Evolutionary conservation across 1,140 invertebrate genomes (phyloP), one percentile per base, ranked within the genome.

Genomic region (Lordiphosa stackelbergi): DNA sequence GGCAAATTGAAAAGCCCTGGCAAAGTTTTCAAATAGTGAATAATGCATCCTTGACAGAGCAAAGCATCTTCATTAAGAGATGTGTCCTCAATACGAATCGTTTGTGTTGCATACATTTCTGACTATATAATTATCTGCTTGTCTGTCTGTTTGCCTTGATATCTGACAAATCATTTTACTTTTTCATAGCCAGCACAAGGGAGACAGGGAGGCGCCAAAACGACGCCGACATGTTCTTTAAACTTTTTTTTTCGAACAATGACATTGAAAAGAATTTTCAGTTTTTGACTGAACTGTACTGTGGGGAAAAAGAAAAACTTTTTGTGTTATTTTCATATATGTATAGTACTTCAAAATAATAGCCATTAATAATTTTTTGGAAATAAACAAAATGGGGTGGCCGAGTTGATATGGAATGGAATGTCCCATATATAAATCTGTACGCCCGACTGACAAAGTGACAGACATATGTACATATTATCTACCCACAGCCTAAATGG

Each of bases 181-280:
- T 66, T 73, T 70, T 69, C 74, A 63, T 53, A 49, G 47, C 34
- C 41, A 52, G 36, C 47, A 66, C 47, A 45, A 54, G 47, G 22
- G 19, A 10, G 12, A 48, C 42, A 16, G 46, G 35, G 22, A 9
- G 11, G 19, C 28, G n/a, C 7, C 16, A 47, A 24, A 40, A 46
- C 46, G 42, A 52, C 36, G 41, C 36, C 46, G 16, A 56, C 56
- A 54, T 53, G 70, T 66, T 79, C 57, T 78, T 73, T 66, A 81
- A 68, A 81, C 16, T 19, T 81, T 48, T 53, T 71, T 72, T 46
- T 40, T 72, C 75, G 75, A 77, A 72, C 75, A 83, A 77, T 83
- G 75, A 83, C 75, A 81, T 81, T 81, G 77, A 81, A 83, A 83
- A 69, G 59, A 83, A 81, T 81, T 83, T 83, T 65, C 59, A 64